Percentiles rank a stretch among this genome's conserved stretches.
These are phyloP conservation scores for Branchipolynoe longqiensis DNA, from an alignment of 2,888 invertebrate genomes.

Conservation along the genomic window DNA sequence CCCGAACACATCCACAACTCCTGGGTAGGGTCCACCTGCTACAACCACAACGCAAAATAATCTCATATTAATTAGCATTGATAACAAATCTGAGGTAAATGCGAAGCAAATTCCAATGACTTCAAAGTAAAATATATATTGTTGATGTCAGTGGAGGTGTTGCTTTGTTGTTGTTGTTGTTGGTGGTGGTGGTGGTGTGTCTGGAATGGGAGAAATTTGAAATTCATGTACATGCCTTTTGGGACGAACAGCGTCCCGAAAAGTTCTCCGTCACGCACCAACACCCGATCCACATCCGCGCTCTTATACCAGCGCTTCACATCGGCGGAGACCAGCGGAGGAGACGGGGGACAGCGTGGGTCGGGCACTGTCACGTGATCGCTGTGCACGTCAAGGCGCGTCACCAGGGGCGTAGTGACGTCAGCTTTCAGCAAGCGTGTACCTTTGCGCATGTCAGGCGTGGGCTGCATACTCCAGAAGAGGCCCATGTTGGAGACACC, in stretches of 20 bases:
- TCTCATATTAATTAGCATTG: too few relatives aligned
- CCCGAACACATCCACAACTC: not conserved
- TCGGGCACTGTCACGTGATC: not conserved
- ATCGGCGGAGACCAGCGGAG: not conserved
- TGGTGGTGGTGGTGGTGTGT: too few relatives aligned
- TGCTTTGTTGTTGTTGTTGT: not conserved
- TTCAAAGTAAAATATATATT: not conserved
- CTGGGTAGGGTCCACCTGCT: not conserved
- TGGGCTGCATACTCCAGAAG: conserved; percentile 6
- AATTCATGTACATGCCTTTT: not conserved
- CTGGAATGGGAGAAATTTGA: too few relatives aligned
- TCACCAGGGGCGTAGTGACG: not conserved
- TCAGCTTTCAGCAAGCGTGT: not conserved
- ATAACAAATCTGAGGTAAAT: not conserved
- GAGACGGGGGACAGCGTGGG: not conserved
- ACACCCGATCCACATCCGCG: not conserved
- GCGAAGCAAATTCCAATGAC: not conserved
- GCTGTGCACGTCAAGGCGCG: not conserved
- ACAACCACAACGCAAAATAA: too few relatives aligned
- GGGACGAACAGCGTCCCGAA: not conserved
- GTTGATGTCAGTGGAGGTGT: not conserved
- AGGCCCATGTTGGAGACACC: conserved; percentile 7
- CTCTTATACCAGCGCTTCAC: not conserved
- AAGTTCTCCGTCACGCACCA: not conserved
- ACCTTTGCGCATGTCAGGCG: not conserved